Percentiles rank a stretch among this genome's conserved stretches.
These are phyloP conservation scores for Sprattus sprattus DNA, from an alignment of 2,113 vertebrate genomes.

Conservation along the genomic window DNA sequence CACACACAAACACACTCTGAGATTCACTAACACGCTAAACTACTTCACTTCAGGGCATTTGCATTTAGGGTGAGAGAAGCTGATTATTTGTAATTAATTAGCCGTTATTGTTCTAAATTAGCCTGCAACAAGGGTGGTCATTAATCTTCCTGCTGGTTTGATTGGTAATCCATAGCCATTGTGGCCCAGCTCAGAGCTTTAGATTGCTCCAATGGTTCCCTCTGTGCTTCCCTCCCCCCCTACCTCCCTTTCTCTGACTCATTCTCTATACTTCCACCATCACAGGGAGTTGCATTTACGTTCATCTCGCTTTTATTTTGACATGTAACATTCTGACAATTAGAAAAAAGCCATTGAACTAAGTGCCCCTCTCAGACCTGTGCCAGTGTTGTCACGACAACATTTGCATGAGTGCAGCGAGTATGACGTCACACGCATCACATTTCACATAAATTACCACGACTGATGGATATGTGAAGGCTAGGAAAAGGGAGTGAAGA, in stretches of 20 bases:
- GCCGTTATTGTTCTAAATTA: slow-evolving; percentile 97
- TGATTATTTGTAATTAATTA: slow-evolving; percentile 98
- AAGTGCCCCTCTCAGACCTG: slow-evolving; percentile 39
- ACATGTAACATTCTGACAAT: slow-evolving; percentile 79
- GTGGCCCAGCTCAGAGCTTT: slow-evolving; percentile 74
- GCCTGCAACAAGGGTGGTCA: slow-evolving; percentile 85
- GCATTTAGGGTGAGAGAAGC: slow-evolving; percentile 75
- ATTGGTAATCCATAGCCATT: slow-evolving; percentile 93
- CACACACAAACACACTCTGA: neutral
- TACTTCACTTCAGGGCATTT: slow-evolving; percentile 77
- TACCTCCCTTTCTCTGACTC: slow-evolving; percentile 46
- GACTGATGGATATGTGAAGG: slow-evolving; percentile 25
- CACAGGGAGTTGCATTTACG: slow-evolving; percentile 69
- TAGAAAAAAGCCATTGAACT: slow-evolving; percentile 61
- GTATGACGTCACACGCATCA: neutral
- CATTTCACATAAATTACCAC: neutral
- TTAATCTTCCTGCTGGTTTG: slow-evolving; percentile 91
- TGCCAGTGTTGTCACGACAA: neutral
- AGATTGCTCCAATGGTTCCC: slow-evolving; percentile 70
- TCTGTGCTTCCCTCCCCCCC: slow-evolving; percentile 24
- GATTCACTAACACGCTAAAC: slow-evolving; percentile 40
- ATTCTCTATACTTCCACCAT: slow-evolving; percentile 59
- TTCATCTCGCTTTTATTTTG: slow-evolving; percentile 82
- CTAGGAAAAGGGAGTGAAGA: slow-evolving; percentile 45
- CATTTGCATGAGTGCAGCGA: neutral